phyloP scores from a whole-genome alignment of 92 coral and sea anemone genomes.

The Bergia puertoricense region DNA sequence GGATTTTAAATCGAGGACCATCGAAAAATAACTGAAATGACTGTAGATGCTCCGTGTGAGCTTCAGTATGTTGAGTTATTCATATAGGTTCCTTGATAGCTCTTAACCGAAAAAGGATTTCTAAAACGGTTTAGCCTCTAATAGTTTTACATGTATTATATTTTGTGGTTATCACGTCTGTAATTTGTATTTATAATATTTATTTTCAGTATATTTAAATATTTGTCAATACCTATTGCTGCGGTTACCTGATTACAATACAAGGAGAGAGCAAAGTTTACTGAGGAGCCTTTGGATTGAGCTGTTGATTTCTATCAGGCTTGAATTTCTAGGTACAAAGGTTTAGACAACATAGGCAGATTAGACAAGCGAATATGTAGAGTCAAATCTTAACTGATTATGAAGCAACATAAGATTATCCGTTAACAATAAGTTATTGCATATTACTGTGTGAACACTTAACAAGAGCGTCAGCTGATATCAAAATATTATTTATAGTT shows the following conservation, averaged over 20 bases:
- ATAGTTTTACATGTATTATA: neutral
- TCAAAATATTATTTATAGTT: too few relatives aligned
- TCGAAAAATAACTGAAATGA: too few relatives aligned
- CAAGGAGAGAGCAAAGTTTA: neutral
- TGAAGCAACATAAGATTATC: neutral
- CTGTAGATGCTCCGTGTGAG: too few relatives aligned
- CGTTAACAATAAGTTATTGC: too few relatives aligned
- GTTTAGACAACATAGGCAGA: neutral
- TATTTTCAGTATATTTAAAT: too few relatives aligned
- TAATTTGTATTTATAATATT: neutral
- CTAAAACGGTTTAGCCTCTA: neutral
- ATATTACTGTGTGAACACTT: neutral
- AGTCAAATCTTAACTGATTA: neutral
- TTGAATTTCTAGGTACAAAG: conserved; percentile 23
- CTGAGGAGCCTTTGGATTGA: conserved; percentile 25
- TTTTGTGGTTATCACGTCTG: too few relatives aligned
- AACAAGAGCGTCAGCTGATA: neutral
- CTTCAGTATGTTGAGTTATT: neutral
- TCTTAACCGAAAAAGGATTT: neutral
- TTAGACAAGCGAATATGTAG: neutral
- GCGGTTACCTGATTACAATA: conserved; percentile 37
- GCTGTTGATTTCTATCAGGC: conserved; percentile 29
- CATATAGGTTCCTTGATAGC: neutral
- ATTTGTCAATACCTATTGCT: too few relatives aligned
- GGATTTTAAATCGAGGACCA: too few relatives aligned